phyloP scores from a whole-genome alignment of 2,797 vertebrate genomes.

The Sardinella longiceps region DNA sequence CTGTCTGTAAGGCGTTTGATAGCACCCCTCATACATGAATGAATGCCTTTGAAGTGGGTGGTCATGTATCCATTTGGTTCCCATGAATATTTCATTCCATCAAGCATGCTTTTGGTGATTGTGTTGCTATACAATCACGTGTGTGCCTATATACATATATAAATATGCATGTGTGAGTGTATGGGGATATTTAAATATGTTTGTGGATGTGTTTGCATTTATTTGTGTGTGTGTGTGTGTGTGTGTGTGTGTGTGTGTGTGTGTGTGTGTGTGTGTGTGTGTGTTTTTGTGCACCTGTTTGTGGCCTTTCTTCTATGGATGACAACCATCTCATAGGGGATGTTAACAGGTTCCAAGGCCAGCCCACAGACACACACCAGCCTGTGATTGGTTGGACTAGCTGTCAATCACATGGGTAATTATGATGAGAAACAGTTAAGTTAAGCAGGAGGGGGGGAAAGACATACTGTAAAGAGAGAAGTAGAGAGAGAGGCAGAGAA shows the following conservation, averaged over 20 bases:
- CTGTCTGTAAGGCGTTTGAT: not conserved
- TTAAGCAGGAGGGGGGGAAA: not conserved
- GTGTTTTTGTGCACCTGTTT: not conserved
- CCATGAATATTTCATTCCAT: not conserved
- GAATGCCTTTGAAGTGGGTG: not conserved
- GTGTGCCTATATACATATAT: not conserved
- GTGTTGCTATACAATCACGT: not conserved
- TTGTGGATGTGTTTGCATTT: not conserved
- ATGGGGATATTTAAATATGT: not conserved
- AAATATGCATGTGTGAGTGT: not conserved
- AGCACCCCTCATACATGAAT: not conserved
- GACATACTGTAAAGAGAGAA: not conserved
- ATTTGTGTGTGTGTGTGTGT: not conserved
- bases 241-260: conserved; percentile 17
- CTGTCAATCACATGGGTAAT: not conserved
- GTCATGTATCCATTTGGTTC: not conserved
- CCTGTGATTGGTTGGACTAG: not conserved
- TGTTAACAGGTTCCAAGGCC: not conserved
- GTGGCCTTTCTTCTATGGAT: not conserved
- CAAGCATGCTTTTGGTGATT: not conserved
- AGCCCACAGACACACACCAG: not conserved
- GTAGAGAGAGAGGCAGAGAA: too few relatives aligned
- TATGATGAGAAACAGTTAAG: not conserved
- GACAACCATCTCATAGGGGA: too few relatives aligned
- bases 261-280: conserved; percentile 13